Percentiles rank a stretch among this genome's conserved stretches.
These are phyloP conservation scores for Pentalonia nigronervosa DNA, from an alignment of 1,140 invertebrate species.

Conservation along the genomic window DNA sequence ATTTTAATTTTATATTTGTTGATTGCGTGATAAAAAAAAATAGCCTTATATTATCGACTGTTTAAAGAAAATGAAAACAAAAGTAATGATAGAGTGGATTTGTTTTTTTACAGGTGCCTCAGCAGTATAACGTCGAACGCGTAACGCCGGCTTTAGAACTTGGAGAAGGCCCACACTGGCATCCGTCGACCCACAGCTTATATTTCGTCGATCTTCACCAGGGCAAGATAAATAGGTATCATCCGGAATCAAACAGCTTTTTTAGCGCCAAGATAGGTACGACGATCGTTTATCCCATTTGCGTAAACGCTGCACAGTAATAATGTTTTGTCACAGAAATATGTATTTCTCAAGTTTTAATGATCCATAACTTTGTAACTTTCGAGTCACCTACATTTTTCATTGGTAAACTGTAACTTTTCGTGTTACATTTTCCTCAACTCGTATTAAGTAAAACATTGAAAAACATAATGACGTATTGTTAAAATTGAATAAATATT, in stretches of 20 bases:
- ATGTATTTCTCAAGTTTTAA: neutral
- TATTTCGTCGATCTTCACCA: conserved; percentile 66
- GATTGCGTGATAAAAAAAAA: neutral
- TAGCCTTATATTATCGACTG: no score
- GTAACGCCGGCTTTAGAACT: conserved; percentile 50
- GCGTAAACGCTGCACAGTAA: neutral
- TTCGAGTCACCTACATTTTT: neutral
- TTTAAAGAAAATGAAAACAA: neutral
- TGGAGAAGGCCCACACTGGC: conserved; percentile 67
- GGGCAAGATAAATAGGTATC: conserved; percentile 64
- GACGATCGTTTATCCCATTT: neutral
- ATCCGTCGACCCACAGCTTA: conserved; percentile 63
- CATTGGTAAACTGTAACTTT: neutral
- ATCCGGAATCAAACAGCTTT: conserved; percentile 63
- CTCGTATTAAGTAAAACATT: neutral
- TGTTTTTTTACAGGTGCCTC: neutral
- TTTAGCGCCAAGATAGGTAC: conserved; percentile 60
- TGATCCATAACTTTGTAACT: neutral
- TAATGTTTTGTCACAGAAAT: neutral
- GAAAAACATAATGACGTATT: neutral
- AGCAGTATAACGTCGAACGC: conserved; percentile 34
- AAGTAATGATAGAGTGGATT: neutral
- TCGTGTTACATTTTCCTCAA: neutral
- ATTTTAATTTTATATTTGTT: neutral
- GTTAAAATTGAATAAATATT: neutral